Percentiles rank a stretch among this genome's conserved stretches.
phyloP scores from a whole-genome alignment of 2,888 invertebrate genomes.

The Tridacna gigas region DNA sequence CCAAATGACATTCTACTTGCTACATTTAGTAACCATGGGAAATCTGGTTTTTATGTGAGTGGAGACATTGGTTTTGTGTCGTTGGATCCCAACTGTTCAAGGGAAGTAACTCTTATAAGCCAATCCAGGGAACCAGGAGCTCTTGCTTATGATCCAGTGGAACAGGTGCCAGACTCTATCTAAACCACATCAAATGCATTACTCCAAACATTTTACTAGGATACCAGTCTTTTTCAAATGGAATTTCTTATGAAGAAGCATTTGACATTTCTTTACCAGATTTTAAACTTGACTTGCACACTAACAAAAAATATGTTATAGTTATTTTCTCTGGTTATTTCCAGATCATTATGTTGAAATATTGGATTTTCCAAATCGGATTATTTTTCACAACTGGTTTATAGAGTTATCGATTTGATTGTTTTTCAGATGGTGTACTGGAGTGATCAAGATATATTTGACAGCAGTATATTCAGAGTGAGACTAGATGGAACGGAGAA shows the following conservation, averaged over 20 bases:
- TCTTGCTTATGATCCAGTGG: slow-evolving; percentile 77
- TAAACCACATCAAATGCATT: neutral
- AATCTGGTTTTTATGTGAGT: slow-evolving; percentile 2
- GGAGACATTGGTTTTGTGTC: slow-evolving; percentile 78
- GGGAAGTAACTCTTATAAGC: slow-evolving; percentile 72
- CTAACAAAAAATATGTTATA: too few species aligned
- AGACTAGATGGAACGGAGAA: slow-evolving; percentile 74
- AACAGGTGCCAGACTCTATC: slow-evolving; percentile 65
- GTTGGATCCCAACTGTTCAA: slow-evolving; percentile 64
- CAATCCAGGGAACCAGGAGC: slow-evolving; percentile 74
- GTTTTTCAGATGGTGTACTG: slow-evolving; percentile 79
- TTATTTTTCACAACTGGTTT: too few species aligned
- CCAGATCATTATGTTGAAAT: too few species aligned
- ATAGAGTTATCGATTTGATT: too few species aligned
- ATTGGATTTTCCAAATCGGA: too few species aligned
- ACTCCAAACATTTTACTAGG: too few species aligned
- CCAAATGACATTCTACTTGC: slow-evolving; percentile 76
- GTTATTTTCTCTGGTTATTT: too few species aligned
- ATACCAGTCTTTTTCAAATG: too few species aligned
- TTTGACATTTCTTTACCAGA: too few species aligned
- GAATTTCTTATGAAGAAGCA: too few species aligned
- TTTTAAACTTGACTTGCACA: too few species aligned
- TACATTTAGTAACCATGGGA: slow-evolving; percentile 74
- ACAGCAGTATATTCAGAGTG: slow-evolving; percentile 74
- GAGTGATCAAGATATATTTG: slow-evolving; percentile 75